Percentiles rank a stretch among this genome's conserved stretches.
These are phyloP conservation scores for Argyrosomus japonicus DNA, from an alignment of 2,113 vertebrate species.

Conservation along the genomic window DNA sequence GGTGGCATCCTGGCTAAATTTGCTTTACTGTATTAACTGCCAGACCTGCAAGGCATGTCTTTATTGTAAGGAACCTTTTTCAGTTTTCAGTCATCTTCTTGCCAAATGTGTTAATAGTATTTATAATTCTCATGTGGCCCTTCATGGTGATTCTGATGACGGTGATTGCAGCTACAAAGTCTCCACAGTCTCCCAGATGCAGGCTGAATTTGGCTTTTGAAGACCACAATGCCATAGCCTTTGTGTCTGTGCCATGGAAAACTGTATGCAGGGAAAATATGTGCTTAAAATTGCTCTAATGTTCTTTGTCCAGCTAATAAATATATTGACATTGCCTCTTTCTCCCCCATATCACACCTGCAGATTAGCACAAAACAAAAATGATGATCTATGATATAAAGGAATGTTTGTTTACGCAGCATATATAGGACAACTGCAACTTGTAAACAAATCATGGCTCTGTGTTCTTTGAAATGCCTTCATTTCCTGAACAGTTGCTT, in stretches of 20 bases:
- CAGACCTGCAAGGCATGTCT: no score
- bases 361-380: slow-evolving; percentile 21
- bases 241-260: not conserved
- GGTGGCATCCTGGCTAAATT: no score
- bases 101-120: no score
- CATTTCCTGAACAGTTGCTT: slow-evolving; percentile 71
- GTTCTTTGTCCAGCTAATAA: not conserved
- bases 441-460: slow-evolving; percentile 70
- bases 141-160: not conserved
- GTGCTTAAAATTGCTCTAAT: not conserved
- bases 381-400: slow-evolving; percentile 25
- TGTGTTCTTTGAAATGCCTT: slow-evolving; percentile 70
- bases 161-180: not conserved
- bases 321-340: slow-evolving; percentile 3
- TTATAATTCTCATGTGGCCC: no score
- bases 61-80: no score
- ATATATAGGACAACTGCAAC: slow-evolving; percentile 55
- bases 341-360: slow-evolving; percentile 7
- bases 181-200: slow-evolving; percentile 13
- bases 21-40: no score
- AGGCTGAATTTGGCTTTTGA: slow-evolving; percentile 8
- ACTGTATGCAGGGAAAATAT: not conserved
- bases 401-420: slow-evolving; percentile 50
- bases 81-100: no score
- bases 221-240: not conserved